Base-by-base conservation (phyloP, 2,888 invertebrate species). In the Imbricaverruca yamaguchii region DNA sequence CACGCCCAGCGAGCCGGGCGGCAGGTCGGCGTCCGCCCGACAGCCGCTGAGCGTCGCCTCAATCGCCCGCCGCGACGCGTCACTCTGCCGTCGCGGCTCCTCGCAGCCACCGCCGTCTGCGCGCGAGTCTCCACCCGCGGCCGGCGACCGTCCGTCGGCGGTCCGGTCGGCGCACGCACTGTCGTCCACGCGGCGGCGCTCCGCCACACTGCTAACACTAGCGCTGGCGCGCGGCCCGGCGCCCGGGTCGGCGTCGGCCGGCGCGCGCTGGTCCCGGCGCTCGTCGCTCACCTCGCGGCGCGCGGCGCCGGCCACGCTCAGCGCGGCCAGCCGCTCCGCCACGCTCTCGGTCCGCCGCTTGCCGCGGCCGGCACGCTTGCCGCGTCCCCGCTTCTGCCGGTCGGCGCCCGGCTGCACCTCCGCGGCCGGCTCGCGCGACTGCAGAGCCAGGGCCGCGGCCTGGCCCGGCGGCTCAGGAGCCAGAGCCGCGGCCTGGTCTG, bases 1-100 rank as follows among this genome's bases (percentile, higher is more conserved):
- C 15, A 79, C 79, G 15, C 81, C 55, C 82, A 53, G 55, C 56
- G 57, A 10, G 11, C 39, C 57, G 10, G 78, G n/a, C 78, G 56
- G n/a, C 78, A 11, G 15, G 11, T 11, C 12, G 15, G 59, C 59
- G 59, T 59, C 15, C 59, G 12, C 65, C 9, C 65, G n/a, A 8
- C 65, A 1, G n/a, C 18, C 23, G 23, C 23, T n/a, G 10, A 9
- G 61, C 9, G 61, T 15, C 61, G 15, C 61, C 18, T 7, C 61
- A 18, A 23, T 23, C 23, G 65, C 4, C 65, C 23, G 15, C 59
- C 3, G 1, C 59, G 8, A 6, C 21, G 18, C 57, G 57, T 8
- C 8, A 12, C 57, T 12, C 10, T 57, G 10, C 12, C 10, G 57
- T 57, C 10, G 8, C 57, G 12, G 10, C 57, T 57, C 8, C 63